Conservation (phyloP, 1,140 invertebrate species). For the Thereuonema tuberculata region DNA sequence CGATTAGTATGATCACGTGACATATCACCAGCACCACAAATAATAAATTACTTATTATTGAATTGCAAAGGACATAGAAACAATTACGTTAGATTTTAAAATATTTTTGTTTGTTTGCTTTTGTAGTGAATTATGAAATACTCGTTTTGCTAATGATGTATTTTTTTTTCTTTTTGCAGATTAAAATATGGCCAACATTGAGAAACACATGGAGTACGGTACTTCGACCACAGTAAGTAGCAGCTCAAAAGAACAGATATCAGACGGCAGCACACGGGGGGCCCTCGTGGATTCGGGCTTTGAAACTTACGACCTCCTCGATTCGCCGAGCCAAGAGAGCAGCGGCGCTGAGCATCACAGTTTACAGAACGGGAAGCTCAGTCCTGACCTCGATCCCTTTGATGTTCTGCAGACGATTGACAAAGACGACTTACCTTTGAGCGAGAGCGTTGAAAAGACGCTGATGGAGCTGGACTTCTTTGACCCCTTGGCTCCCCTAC, state of each 20-base stretch:
- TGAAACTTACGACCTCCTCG: neutral
- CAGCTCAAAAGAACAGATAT: neutral
- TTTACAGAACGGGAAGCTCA: neutral
- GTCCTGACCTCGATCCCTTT: neutral
- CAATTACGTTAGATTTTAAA: too few relatives aligned
- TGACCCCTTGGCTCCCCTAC: constrained; percentile 2
- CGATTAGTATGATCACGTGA: too few relatives aligned
- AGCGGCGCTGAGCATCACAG: neutral
- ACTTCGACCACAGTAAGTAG: neutral
- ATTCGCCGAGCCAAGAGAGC: neutral
- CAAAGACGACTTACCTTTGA: neutral
- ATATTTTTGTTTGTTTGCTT: too few relatives aligned
- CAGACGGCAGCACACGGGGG: neutral
- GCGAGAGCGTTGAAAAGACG: too few relatives aligned
- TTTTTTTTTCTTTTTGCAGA: neutral
- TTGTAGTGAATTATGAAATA: too few relatives aligned
- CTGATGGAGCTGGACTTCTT: neutral
- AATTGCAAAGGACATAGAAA: too few relatives aligned
- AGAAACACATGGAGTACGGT: neutral
- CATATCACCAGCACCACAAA: too few relatives aligned
- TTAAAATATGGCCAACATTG: constrained; percentile 1
- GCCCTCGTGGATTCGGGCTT: neutral
- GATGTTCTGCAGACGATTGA: neutral
- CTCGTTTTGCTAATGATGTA: neutral
- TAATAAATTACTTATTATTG: too few relatives aligned